These are phyloP conservation scores for Leistus spinibarbis DNA, from an alignment of 2,888 invertebrate genomes.

Conservation along the genomic window DNA sequence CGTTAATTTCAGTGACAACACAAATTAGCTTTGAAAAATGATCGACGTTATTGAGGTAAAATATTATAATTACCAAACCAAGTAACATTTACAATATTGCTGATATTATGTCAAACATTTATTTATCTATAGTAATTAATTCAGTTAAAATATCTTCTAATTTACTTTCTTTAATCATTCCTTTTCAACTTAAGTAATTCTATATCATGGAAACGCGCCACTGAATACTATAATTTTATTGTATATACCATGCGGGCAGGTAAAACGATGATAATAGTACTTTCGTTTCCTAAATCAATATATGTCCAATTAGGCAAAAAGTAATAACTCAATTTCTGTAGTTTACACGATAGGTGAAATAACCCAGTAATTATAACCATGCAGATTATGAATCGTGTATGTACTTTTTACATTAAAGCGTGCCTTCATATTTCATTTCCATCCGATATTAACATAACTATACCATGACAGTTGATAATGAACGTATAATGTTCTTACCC, in stretches of 20 bases:
- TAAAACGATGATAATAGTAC: neutral
- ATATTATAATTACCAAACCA: neutral
- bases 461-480: constrained; percentile 13
- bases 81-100: too few species aligned
- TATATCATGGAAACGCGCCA: too few species aligned
- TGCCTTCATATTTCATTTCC: constrained; percentile 1
- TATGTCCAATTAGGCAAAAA: neutral
- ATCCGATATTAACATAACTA: constrained; percentile 19
- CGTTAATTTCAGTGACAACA: neutral
- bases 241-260: too few species aligned
- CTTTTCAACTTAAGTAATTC: too few species aligned
- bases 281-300: neutral
- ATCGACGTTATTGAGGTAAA: neutral
- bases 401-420: constrained; percentile 8
- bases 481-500: neutral
- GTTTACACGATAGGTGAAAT: neutral
- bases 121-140: too few species aligned
- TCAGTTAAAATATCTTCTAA: too few species aligned
- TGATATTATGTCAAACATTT: too few species aligned
- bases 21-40: neutral
- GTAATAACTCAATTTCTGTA: neutral
- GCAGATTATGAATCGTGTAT: constrained; percentile 14
- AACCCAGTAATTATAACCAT: constrained; percentile 4
- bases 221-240: too few species aligned
- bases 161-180: too few species aligned